Evolutionary conservation across 2,888 invertebrate species (phyloP), one percentile per base, ranked within the genome.

Genomic region (Silvanus unidentatus): DNA sequence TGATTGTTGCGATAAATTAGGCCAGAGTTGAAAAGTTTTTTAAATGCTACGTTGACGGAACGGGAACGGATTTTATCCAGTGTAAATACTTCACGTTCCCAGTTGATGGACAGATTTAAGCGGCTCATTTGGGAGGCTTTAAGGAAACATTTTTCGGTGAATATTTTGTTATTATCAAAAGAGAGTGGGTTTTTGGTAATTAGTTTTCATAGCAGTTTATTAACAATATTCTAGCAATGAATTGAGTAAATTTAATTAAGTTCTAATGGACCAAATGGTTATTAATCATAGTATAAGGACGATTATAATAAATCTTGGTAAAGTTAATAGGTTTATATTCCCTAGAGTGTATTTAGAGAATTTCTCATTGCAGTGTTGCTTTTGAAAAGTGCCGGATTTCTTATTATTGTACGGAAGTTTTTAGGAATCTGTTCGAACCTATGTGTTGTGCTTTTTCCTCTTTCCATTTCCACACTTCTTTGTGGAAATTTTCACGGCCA

Each of bases 391-490:
- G n/a, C n/a, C n/a, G n/a, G n/a, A n/a, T n/a, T n/a, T n/a, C n/a
- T n/a, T n/a, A n/a, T n/a, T n/a, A n/a, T n/a, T n/a, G n/a, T 28
- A 28, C 28, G 10, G 8, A 28, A 28, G 10, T 32, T 8, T 12
- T 32, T 5, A 12, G 11, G n/a, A 32, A 32, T 3, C 5, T 32
- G 3, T 3, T 5, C 75, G 72, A 65, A 84, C 84, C 58, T 55
- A 70, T 70, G 13, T 57, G 42, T n/a, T 54, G 41, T 2, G 58
- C 51, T 49, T 72, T 72, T 42, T 91, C 88, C 45, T 88, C 79
- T 64, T 94, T 94, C 98, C 98, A 99, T 47, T 91, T 81, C 97
- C 96, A 97, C 22, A 98, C 86, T 67, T 89, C 82, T 58, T 93
- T 84, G 43, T 94, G 82, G 68, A 99, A 99, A 59, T 85, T 84